Evolutionary conservation across 1,140 invertebrate genomes (phyloP), one percentile per base, ranked within the genome.

Genomic region (Cotesia glomerata): DNA sequence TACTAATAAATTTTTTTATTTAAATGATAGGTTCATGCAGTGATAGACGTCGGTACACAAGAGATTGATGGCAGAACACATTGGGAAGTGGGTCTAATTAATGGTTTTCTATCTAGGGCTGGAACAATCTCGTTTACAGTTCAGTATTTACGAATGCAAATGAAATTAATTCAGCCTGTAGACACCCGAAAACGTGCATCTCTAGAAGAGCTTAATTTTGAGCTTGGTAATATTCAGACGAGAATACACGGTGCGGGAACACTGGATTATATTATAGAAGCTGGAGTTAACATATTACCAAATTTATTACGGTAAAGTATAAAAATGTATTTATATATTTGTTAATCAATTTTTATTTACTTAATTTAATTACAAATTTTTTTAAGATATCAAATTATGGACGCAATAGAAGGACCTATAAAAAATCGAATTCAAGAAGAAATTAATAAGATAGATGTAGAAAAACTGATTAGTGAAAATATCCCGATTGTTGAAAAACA

Each of bases 181-280:
- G 94, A 96, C 78, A 93, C 92, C 0, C 88, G 93, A 61, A 91
- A 94, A 73, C 90, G 88, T 11, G 91, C 93, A 0, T 84, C 87
- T 72, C 89, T 95, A 8, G 91, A 92, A 77, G 90, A 93, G 67
- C 85, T 95, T 9, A 90, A 95, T 77, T 84, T 96, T 13, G 93
- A 94, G 84, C 81, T 96, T 76, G 95, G 95, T n/a, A 95, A 95
- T 80, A 94, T 95, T 75, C 93, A 95, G 84, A 87, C 94, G 0
- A 78, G 85, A 39, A 79, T 86, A 63, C 84, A 95, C 75, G 95
- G 95, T 4, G 91, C 93, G 0, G 94, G 94, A 45, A 95, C 93
- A 0, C 58, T 94, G n/a, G 94, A 96, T 84, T 95, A 95, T 80
- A 75, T 93, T 4, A 86, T 94, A 56, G 94, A 96, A 86, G 91